Evolutionary conservation across 2,888 invertebrate genomes (phyloP), one percentile per base, ranked within the genome.

Genomic region (Fissipunctia ypsillon): DNA sequence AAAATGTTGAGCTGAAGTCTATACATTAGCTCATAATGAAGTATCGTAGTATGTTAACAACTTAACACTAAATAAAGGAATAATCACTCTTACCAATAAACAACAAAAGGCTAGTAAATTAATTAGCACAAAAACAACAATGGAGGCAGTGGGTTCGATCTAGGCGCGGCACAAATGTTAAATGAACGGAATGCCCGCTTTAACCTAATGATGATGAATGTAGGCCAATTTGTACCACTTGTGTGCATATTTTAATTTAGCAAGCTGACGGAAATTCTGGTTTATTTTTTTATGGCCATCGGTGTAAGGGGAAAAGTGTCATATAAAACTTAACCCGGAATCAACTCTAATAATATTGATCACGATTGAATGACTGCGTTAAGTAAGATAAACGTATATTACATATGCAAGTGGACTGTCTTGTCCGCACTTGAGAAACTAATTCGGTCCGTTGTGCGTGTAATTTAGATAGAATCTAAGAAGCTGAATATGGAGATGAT

Each of bases 101-200:
- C 50, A 80, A 67, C n/a, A 45, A 9, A 80, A 76, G 61, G 63
- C 66, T 72, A 73, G 76, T 81, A 81, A 81, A 82, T 83, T 81
- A 84, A 84, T 87, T 81, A 86, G 77, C 63, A 28, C 71, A 38
- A 28, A 73, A 50, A 70, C 82, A 65, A 80, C 82, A 85, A 82
- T 79, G 60, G 69, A 66, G 75, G 81, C 73, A 78, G 81, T 78
- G 85, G 82, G 67, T 85, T 77, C 79, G 78, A 84, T 84, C 76
- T 85, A 85, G 84, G 85, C 75, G 83, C 73, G 86, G 79, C 77
- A 74, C 67, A 81, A 83, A 84, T 83, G 79, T 87, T 87, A 83
- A 87, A 83, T 86, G 83, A 79, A 79, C 69, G 86, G 82, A 82
- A 87, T 87, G 85, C 72, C 69, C 81, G 78, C 71, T 68, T 56